These are phyloP conservation scores for Oreochromis niloticus DNA, from an alignment of 2,113 vertebrate species.

Conservation along the genomic window DNA sequence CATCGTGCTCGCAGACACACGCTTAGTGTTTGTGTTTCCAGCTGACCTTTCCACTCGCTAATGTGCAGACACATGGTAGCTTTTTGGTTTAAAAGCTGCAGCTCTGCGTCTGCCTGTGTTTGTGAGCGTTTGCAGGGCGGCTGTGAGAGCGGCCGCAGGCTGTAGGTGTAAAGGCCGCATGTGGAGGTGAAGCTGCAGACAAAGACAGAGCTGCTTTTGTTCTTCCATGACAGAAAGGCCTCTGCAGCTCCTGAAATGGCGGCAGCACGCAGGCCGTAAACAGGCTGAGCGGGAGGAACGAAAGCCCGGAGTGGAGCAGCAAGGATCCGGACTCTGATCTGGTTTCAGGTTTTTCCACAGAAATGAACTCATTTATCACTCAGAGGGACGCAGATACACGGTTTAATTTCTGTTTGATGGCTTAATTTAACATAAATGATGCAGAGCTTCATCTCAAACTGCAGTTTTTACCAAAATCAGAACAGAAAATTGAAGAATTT, in stretches of 20 bases:
- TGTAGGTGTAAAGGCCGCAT: neutral
- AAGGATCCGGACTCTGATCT: slow-evolving; percentile 29
- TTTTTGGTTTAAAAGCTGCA: neutral
- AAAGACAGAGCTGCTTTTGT: slow-evolving; percentile 57
- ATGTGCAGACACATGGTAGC: neutral
- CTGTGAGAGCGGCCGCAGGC: neutral
- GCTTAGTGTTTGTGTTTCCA: neutral
- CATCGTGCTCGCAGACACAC: neutral
- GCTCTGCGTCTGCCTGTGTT: neutral
- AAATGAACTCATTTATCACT: neutral
- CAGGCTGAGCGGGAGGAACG: neutral
- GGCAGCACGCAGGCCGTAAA: slow-evolving; percentile 8
- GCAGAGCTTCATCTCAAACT: accelerated
- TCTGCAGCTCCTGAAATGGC: slow-evolving; percentile 68
- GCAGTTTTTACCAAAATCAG: neutral
- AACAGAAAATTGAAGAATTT: neutral
- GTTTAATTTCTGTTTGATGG: neutral
- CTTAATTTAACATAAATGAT: accelerated
- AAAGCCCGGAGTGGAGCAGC: slow-evolving; percentile 34
- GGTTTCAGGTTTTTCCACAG: neutral
- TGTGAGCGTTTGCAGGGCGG: neutral
- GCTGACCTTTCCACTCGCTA: slow-evolving; percentile 22
- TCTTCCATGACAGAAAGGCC: slow-evolving; percentile 61
- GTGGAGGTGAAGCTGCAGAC: slow-evolving; percentile 17
- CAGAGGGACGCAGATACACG: accelerated